phyloP scores from a whole-genome alignment of 2,888 invertebrate genomes.

The Dorcus parallelipipedus region DNA sequence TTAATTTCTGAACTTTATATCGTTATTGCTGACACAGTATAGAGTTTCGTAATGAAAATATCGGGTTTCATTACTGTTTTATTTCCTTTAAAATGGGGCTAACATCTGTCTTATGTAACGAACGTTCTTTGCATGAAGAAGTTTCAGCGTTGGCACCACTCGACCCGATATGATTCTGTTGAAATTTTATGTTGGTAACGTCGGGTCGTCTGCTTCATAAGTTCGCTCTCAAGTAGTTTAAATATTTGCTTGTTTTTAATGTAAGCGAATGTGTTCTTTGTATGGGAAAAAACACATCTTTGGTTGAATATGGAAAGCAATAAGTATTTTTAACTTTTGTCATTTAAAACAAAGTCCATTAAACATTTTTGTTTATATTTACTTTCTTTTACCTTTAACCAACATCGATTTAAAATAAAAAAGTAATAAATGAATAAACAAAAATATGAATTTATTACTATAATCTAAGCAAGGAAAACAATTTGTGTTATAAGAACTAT shows the following conservation, averaged over 20 bases:
- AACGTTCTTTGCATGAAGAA: background rate
- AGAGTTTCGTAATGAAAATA: conserved; percentile 3
- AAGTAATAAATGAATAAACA: too few relatives aligned
- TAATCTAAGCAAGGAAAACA: background rate
- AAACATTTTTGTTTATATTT: too few relatives aligned
- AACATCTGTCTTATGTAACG: background rate
- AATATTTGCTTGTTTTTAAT: conserved; percentile 2
- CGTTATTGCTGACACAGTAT: background rate
- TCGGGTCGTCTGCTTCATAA: background rate
- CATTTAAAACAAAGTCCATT: too few relatives aligned
- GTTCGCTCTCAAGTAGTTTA: conserved; percentile 1
- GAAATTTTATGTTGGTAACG: background rate
- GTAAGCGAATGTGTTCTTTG: background rate
- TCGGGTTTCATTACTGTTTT: conserved; percentile 5
- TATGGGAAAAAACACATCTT: background rate
- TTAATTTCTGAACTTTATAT: too few relatives aligned
- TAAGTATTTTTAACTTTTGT: too few relatives aligned
- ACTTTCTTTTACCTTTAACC: too few relatives aligned
- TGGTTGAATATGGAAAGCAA: too few relatives aligned
- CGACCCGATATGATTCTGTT: background rate
- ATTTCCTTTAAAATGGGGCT: conserved; percentile 1
- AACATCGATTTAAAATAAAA: too few relatives aligned
- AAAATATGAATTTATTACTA: too few relatives aligned
- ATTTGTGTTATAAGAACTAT: background rate
- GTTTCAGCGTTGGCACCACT: background rate